Conservation (phyloP, 2,113 vertebrate species). For the Eptesicus fuscus region DNA sequence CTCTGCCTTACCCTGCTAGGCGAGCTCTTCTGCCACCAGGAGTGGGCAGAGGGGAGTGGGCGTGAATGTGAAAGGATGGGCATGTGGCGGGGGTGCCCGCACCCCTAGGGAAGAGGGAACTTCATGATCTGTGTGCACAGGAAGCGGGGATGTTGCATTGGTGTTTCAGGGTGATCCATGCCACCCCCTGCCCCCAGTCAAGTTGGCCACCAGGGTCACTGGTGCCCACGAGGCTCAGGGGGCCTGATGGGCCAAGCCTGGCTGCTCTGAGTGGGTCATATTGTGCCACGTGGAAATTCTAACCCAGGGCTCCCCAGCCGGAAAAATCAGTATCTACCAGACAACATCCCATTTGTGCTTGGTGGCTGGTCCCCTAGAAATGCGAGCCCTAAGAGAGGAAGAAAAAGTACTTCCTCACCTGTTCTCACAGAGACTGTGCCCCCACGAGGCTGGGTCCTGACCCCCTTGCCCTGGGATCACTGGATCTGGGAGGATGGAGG, state of each 20-base stretch:
- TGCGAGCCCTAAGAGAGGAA: neutral
- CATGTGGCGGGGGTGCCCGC: neutral
- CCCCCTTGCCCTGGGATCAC: neutral
- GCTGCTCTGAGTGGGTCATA: neutral
- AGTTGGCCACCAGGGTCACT: neutral
- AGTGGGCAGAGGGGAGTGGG: neutral
- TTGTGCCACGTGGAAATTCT: neutral
- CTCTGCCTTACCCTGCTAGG: neutral
- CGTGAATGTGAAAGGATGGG: no score
- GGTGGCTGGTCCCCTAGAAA: neutral
- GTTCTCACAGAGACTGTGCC: neutral
- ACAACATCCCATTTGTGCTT: neutral
- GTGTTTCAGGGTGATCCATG: neutral
- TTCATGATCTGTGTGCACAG: neutral
- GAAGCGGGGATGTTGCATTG: neutral
- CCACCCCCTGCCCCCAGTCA: neutral
- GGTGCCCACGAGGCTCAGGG: neutral
- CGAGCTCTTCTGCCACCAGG: neutral
- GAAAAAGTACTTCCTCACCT: neutral
- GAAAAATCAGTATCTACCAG: neutral
- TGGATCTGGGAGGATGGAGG: neutral
- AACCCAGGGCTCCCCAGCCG: neutral
- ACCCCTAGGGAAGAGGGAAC: neutral
- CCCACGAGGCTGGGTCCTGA: neutral
- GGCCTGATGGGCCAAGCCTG: neutral